Conservation (phyloP, 1,140 invertebrate species). For the Monochamus saltuarius region DNA sequence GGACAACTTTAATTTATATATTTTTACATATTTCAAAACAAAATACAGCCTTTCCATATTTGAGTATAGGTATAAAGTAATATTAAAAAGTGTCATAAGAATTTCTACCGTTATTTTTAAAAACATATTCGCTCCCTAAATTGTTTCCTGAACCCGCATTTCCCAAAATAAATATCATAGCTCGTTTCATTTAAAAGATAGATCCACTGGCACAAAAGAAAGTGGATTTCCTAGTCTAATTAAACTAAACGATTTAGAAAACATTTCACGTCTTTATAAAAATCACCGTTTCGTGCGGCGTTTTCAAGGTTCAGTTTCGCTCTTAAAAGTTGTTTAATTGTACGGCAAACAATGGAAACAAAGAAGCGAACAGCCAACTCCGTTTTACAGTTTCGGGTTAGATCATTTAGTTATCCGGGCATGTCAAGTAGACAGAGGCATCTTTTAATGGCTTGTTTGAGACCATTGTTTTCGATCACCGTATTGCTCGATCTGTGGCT, state of each 20-base stretch:
- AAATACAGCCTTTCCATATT: too few species aligned
- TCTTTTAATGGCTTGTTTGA: neutral
- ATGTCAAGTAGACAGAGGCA: neutral
- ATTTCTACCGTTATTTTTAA: too few species aligned
- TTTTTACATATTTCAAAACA: too few species aligned
- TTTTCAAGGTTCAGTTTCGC: slow-evolving; percentile 16
- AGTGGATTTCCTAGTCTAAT: neutral
- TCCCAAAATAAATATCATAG: too few species aligned
- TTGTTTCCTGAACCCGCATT: too few species aligned
- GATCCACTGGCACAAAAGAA: too few species aligned
- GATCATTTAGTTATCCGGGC: neutral
- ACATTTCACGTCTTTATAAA: slow-evolving; percentile 13
- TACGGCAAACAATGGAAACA: slow-evolving; percentile 21
- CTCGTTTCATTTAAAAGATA: too few species aligned
- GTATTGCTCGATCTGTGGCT: neutral
- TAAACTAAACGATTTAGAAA: slow-evolving; percentile 16
- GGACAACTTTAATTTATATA: too few species aligned
- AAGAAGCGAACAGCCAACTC: neutral
- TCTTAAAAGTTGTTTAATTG: slow-evolving; percentile 31
- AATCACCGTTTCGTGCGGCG: slow-evolving; percentile 17
- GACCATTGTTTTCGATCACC: neutral
- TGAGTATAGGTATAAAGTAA: too few species aligned
- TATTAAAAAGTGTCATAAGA: too few species aligned
- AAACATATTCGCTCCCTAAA: too few species aligned
- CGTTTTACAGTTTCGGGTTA: slow-evolving; percentile 20